Percentiles rank a stretch among this genome's conserved stretches.
These are phyloP conservation scores for Aleiodes sp. DNA, from an alignment of 1,140 invertebrate genomes.

Conservation along the genomic window DNA sequence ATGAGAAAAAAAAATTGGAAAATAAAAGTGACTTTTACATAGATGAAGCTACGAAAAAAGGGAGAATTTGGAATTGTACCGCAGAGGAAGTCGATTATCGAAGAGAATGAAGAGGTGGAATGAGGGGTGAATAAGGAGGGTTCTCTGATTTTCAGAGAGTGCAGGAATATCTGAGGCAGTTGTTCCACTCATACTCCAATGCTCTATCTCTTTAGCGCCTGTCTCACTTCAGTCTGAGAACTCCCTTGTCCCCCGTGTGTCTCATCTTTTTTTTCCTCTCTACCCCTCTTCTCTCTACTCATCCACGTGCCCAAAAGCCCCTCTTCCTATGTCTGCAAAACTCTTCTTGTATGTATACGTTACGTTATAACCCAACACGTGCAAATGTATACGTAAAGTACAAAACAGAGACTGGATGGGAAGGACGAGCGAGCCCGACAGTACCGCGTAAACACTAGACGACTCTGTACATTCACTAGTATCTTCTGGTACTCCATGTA, in stretches of 20 bases:
- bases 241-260: slow-evolving; percentile 34
- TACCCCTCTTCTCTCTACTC: slow-evolving; percentile 8
- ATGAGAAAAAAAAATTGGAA: not conserved
- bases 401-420: slow-evolving; percentile 31
- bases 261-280: not conserved
- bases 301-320: slow-evolving; percentile 25
- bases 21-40: not conserved
- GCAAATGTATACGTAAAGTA: slow-evolving; percentile 48
- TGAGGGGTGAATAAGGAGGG: too few relatives aligned
- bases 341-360: slow-evolving; percentile 1
- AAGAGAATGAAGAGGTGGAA: not conserved
- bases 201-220: not conserved
- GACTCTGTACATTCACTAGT: slow-evolving; percentile 45
- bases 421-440: slow-evolving; percentile 41
- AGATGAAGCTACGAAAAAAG: not conserved
- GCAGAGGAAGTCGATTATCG: not conserved
- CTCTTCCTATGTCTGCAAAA: slow-evolving; percentile 19
- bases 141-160: not conserved
- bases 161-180: not conserved
- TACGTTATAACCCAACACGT: slow-evolving; percentile 23
- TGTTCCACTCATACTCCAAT: slow-evolving; percentile 9
- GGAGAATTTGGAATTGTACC: not conserved
- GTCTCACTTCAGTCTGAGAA: slow-evolving; percentile 30
- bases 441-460: slow-evolving; percentile 54
- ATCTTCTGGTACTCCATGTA: slow-evolving; percentile 9